These are phyloP conservation scores for Gyrodactylus salaris DNA, from an alignment of 1,140 invertebrate species.

Conservation along the genomic window DNA sequence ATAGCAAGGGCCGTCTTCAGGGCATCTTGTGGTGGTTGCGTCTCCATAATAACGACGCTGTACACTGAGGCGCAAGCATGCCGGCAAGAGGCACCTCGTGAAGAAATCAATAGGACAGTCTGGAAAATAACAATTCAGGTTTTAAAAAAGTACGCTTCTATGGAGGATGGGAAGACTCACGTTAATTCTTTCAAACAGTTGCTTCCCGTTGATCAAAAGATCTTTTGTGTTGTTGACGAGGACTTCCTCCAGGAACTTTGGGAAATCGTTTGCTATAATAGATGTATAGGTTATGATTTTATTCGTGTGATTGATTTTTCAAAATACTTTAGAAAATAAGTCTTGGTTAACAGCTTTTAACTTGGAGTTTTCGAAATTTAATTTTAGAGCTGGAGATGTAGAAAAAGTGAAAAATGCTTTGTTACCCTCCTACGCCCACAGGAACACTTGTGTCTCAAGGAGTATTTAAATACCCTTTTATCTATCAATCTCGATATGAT, in stretches of 20 bases:
- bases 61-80: neutral
- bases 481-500: no score
- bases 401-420: no score
- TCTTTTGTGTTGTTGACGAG: neutral
- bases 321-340: no score
- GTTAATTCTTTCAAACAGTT: neutral
- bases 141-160: no score
- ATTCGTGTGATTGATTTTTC: no score
- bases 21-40: neutral
- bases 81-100: neutral
- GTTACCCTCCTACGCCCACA: no score
- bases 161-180: neutral
- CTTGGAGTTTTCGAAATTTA: no score
- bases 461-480: no score
- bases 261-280: neutral
- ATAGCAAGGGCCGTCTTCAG: neutral
- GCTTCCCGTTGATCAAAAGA: neutral
- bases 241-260: neutral
- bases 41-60: neutral
- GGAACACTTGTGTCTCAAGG: no score
- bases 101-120: neutral
- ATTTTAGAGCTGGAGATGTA: no score
- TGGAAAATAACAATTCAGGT: neutral
- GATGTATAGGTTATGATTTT: no score
- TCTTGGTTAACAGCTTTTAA: no score